phyloP scores from a whole-genome alignment of 2,797 vertebrate genomes.

The Leptatherina wallacei region DNA sequence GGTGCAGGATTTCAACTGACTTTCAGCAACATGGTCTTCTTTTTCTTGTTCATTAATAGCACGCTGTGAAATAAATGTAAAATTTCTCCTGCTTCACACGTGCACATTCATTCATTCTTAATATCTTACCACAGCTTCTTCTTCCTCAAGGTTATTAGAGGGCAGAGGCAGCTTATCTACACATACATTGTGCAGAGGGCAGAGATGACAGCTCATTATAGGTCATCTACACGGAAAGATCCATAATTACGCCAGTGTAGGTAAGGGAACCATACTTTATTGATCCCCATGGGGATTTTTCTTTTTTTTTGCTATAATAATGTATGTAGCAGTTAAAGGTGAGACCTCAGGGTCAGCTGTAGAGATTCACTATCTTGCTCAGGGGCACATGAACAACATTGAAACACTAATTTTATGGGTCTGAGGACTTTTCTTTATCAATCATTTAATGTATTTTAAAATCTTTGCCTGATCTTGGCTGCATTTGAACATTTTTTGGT shows the following conservation, averaged over 20 bases:
- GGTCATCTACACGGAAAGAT: conserved; percentile 64
- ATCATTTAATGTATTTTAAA: not conserved
- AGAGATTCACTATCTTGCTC: conserved; percentile 26
- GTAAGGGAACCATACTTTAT: conserved; percentile 61
- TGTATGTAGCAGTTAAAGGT: conserved; percentile 62
- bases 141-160: conserved; percentile 47
- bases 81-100: conserved; percentile 20
- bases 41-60: conserved; percentile 12
- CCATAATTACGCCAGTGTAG: conserved; percentile 56
- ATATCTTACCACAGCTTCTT: conserved; percentile 25
- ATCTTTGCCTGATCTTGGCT: conserved; percentile 7
- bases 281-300: conserved; percentile 62
- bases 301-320: conserved; percentile 45
- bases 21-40: not conserved
- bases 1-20: not conserved
- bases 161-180: conserved; percentile 55
- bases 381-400: conserved; percentile 21
- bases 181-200: conserved; percentile 40
- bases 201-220: conserved; percentile 60
- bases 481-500: conserved; percentile 4
- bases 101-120: conserved; percentile 19
- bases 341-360: conserved; percentile 42
- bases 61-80: conserved; percentile 28
- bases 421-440: conserved; percentile 31
- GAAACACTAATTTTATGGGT: conserved; percentile 29